These are phyloP conservation scores for Xerus inauris DNA, from an alignment of 2,113 vertebrate genomes.

Conservation along the genomic window DNA sequence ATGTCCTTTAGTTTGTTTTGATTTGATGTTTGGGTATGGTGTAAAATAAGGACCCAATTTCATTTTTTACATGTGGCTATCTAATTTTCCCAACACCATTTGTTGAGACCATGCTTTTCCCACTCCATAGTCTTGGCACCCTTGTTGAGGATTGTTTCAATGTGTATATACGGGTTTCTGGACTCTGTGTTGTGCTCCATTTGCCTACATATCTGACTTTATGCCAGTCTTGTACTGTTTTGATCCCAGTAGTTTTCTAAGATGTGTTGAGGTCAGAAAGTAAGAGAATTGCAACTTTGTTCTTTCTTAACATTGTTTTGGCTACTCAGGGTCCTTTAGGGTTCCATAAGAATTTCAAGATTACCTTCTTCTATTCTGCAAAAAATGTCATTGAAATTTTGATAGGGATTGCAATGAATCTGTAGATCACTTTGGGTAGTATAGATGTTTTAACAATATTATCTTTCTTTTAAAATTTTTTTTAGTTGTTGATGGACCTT, in stretches of 20 bases:
- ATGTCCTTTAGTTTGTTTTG: neutral
- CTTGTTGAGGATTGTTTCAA: neutral
- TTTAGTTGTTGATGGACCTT: too few relatives aligned
- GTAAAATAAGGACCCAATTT: neutral
- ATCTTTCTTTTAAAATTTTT: too few relatives aligned
- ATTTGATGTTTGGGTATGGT: neutral
- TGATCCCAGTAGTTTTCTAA: neutral
- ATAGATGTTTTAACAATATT: neutral
- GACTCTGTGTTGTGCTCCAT: neutral
- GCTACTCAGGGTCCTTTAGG: neutral
- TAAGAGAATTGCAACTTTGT: neutral
- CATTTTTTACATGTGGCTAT: neutral
- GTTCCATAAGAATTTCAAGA: neutral
- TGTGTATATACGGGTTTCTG: neutral
- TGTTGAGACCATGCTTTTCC: neutral
- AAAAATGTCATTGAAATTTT: constrained; percentile 7
- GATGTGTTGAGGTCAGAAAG: neutral
- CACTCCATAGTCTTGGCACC: neutral
- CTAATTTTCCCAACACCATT: neutral
- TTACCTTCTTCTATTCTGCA: neutral
- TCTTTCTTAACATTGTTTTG: neutral
- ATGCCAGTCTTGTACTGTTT: neutral
- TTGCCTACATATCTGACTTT: neutral
- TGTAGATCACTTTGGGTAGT: neutral
- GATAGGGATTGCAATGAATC: neutral